Percentiles rank a stretch among this genome's conserved stretches.
Conservation (phyloP, 2,797 vertebrate genomes). For the Chelonia mydas region DNA sequence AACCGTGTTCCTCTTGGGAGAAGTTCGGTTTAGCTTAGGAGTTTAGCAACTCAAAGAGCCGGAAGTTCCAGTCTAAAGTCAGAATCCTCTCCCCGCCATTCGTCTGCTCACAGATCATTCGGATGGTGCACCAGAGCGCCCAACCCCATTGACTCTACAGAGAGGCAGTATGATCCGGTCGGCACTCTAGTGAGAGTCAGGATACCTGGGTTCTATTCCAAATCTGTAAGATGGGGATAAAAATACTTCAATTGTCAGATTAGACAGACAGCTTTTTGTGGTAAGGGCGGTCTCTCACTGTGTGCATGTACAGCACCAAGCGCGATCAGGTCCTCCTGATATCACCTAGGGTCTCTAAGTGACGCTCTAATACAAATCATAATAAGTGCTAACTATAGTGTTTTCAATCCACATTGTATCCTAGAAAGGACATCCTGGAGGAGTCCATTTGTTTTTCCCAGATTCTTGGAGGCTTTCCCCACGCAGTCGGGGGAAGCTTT, state of each 20-base stretch:
- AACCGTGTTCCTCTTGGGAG: constrained; percentile 36
- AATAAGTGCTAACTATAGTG: background rate
- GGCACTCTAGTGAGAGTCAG: background rate
- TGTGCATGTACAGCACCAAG: background rate
- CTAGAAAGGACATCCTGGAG: background rate
- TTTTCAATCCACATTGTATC: background rate
- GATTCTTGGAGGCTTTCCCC: background rate
- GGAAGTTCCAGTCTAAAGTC: background rate
- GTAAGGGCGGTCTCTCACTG: background rate
- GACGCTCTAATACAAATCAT: background rate
- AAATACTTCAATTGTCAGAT: background rate
- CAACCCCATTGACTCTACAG: background rate
- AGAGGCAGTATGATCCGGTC: background rate
- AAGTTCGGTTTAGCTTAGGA: background rate
- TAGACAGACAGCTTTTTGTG: background rate
- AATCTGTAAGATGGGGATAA: background rate
- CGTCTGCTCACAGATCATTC: background rate
- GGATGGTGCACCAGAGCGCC: no score
- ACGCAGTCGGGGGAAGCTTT: background rate
- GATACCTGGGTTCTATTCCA: background rate
- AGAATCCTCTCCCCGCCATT: background rate
- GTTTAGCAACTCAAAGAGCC: accelerated
- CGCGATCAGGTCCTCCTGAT: background rate
- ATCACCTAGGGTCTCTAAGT: background rate
- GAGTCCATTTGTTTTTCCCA: background rate